Conservation (phyloP, 2,113 vertebrate genomes). For the Dromaius novaehollandiae region DNA sequence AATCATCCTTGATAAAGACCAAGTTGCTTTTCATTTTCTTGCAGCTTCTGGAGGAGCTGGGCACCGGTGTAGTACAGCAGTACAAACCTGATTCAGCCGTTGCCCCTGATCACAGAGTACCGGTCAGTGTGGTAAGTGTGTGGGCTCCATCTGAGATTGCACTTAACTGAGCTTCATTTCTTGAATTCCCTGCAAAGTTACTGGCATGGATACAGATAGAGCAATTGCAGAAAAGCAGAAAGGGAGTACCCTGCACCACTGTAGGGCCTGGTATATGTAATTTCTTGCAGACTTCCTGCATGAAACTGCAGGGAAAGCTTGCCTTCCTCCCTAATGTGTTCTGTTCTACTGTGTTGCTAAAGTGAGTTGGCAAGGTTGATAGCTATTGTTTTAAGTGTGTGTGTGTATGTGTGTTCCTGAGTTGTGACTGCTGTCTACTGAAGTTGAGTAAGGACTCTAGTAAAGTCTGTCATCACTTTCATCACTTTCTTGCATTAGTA, state of each 20-base stretch:
- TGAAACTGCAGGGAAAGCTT: neutral
- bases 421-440: neutral
- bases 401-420: neutral
- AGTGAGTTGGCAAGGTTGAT: neutral
- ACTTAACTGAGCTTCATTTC: neutral
- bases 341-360: neutral
- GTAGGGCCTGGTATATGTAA: accelerated
- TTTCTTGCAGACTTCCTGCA: neutral
- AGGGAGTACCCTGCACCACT: neutral
- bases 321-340: neutral
- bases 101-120: constrained; percentile 76
- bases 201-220: neutral
- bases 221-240: neutral
- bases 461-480: neutral
- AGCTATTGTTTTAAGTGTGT: neutral
- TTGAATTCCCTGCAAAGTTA: neutral
- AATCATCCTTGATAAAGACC: neutral
- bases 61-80: constrained; percentile 90
- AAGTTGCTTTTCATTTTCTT: neutral
- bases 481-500: neutral
- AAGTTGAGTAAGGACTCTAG: neutral
- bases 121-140: constrained; percentile 80
- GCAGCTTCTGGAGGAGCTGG: constrained; percentile 94
- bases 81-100: constrained; percentile 80
- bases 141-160: neutral